Percentiles rank a stretch among this genome's conserved stretches.
phyloP scores from a whole-genome alignment of 1,140 invertebrate genomes.

The Drosophila fuyamai region DNA sequence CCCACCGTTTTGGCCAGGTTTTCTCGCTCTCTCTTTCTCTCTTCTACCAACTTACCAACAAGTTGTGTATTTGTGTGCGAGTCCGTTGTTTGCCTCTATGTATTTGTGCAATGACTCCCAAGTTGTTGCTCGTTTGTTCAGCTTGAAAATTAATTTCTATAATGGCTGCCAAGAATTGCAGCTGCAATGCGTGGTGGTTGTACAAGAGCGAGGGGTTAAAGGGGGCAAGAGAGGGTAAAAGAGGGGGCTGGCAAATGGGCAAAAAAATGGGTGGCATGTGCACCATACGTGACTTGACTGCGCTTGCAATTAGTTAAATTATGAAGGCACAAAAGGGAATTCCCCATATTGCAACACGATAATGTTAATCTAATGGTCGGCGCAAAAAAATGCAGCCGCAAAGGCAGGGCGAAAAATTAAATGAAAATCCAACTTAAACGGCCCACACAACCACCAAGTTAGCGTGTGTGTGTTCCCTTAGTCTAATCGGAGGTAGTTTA shows the following conservation, averaged over 20 bases:
- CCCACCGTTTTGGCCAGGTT: conserved; percentile 61
- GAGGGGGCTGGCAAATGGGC: not conserved
- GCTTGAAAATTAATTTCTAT: conserved; percentile 83
- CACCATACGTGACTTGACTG: conserved; percentile 69
- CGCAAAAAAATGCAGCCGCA: not conserved
- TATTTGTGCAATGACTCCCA: conserved; percentile 81
- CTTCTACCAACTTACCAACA: conserved; percentile 1
- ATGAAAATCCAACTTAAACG: not conserved
- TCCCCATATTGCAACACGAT: conserved; percentile 65
- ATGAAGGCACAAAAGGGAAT: conserved; percentile 64
- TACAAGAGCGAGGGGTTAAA: not conserved
- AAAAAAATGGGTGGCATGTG: not conserved
- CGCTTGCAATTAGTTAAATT: conserved; percentile 82
- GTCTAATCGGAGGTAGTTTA: conserved; percentile 63
- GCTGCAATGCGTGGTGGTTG: conserved; percentile 58
- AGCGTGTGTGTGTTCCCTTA: conserved; percentile 41
- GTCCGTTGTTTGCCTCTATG: conserved; percentile 33
- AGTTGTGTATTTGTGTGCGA: conserved; percentile 19
- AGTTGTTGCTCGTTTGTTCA: conserved; percentile 83
- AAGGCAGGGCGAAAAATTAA: not conserved
- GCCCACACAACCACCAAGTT: not conserved
- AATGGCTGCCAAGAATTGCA: conserved; percentile 81
- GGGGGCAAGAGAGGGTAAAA: not conserved
- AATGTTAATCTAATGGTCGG: conserved; percentile 58
- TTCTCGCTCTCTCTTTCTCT: conserved; percentile 4